phyloP scores from a whole-genome alignment of 2,113 vertebrate genomes.

The Heterotilapia buettikoferi region DNA sequence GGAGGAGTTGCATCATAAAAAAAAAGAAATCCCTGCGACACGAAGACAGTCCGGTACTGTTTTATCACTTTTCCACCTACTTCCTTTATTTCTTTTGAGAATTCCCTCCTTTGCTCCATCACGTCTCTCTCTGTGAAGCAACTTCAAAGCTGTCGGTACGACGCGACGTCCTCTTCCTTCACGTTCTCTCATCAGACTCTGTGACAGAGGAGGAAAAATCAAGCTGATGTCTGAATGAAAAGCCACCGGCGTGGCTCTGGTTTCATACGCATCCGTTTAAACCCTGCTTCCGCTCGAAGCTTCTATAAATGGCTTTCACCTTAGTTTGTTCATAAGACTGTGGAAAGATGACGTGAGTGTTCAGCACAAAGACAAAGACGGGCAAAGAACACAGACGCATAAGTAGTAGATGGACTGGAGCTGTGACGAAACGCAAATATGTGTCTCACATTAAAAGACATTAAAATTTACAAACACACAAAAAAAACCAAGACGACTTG shows the following conservation, averaged over 20 bases:
- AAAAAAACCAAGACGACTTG: neutral
- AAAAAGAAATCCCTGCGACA: conserved; percentile 38
- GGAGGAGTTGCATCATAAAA: conserved; percentile 14
- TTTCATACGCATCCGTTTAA: conserved; percentile 3
- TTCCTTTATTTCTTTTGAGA: conserved; percentile 16
- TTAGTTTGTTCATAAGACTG: conserved; percentile 11
- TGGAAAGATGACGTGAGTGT: conserved; percentile 10
- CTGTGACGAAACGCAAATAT: conserved; percentile 13
- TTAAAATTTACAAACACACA: neutral
- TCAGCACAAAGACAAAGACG: neutral
- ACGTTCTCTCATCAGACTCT: neutral
- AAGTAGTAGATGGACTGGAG: conserved; percentile 26
- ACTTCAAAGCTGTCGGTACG: conserved; percentile 68
- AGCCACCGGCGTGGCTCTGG: neutral
- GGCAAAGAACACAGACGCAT: neutral
- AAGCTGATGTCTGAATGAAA: conserved; percentile 11
- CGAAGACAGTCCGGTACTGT: conserved; percentile 78
- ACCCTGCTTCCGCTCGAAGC: conserved; percentile 3
- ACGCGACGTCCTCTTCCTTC: conserved; percentile 18
- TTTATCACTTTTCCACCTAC: conserved; percentile 23
- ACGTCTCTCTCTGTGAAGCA: conserved; percentile 34
- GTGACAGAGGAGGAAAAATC: neutral
- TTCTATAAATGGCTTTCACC: conserved; percentile 23
- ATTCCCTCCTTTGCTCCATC: conserved; percentile 29
- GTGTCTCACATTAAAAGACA: conserved; percentile 33